Evolutionary conservation across 2,797 vertebrate genomes (phyloP), one percentile per base, ranked within the genome.

Genomic region (Muscicapa comitata): DNA sequence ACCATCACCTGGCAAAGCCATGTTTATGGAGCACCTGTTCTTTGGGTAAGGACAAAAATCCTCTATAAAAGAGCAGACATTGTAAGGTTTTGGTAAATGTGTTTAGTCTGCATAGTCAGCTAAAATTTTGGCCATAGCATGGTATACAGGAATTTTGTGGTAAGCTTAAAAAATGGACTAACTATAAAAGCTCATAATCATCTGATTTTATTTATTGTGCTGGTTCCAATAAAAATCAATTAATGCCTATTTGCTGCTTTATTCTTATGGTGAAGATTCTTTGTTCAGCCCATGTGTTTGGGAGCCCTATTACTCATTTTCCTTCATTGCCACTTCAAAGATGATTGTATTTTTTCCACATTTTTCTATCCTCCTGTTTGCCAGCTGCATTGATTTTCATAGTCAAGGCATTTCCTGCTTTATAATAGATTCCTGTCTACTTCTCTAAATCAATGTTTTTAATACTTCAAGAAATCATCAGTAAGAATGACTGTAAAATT

Each of bases 321-420:
- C 40, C 33, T 88, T 93, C 75, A 48, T 53, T 90, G 65, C 6
- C 10, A 40, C n/a, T 94, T 94, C 90, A 79, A 72, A 89, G 50
- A 45, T 72, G 47, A 81, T 72, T 95, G 31, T 9, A 54, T 93
- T 78, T 93, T 58, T 63, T 71, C 26, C 42, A 62, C 16, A n/a
- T 51, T 76, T 57, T 90, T 88, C 63, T 90, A 63, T 90, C 37
- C 31, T 57, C 82, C 76, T 73, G 66, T 94, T 90, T 90, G 53
- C 83, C 37, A 66, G 18, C 53, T 84, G 35, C 89, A 97, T 95
- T 96, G 95, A 95, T 97, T 97, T 97, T 97, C 81, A 94, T 90
- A 90, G 91, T 84, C 74, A 62, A 86, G 65, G 31, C 31, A 28
- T 96, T 97, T 94, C 88, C 68, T 72, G 17, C 83, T 91, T 95